Evolutionary conservation across 2,888 invertebrate genomes (phyloP).

Genomic region (Scaptomyza flava): DNA sequence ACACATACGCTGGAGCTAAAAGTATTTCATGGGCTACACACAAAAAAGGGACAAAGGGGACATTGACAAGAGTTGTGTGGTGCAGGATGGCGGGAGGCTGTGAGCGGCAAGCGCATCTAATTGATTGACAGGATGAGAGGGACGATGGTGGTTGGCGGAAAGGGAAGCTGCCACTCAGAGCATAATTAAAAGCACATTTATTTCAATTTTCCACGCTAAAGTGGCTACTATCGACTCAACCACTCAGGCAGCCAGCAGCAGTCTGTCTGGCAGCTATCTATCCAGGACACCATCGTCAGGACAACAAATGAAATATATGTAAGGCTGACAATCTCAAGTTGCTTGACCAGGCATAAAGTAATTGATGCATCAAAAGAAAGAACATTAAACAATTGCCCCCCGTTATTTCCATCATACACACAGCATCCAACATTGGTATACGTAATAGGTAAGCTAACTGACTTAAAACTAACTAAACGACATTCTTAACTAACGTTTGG

Average conservation of each 20-base stretch:
- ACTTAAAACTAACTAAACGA: too few relatives aligned
- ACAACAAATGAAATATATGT: conserved; percentile 56
- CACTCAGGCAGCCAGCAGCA: conserved; percentile 13
- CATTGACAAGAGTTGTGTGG: background rate
- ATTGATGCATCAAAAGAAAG: conserved; percentile 47
- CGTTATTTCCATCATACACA: background rate
- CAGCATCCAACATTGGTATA: background rate
- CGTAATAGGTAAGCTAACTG: background rate
- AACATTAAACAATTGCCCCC: background rate
- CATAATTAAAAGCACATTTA: conserved; percentile 74
- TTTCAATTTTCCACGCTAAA: conserved; percentile 70
- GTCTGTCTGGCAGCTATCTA: background rate
- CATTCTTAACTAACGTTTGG: too few relatives aligned
- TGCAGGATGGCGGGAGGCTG: background rate
- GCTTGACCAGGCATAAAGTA: conserved; percentile 44
- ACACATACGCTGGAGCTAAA: background rate
- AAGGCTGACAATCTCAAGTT: conserved; percentile 46
- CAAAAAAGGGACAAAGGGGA: background rate
- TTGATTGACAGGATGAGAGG: conserved; percentile 65
- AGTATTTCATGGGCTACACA: background rate
- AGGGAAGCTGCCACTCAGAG: conserved; percentile 52
- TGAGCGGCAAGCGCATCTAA: conserved; percentile 53
- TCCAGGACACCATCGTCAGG: conserved; percentile 41
- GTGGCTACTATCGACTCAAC: conserved; percentile 59
- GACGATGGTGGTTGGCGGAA: background rate